Evolutionary conservation across 2,888 invertebrate genomes (phyloP).

Genomic region (Drosophila villosipedis): DNA sequence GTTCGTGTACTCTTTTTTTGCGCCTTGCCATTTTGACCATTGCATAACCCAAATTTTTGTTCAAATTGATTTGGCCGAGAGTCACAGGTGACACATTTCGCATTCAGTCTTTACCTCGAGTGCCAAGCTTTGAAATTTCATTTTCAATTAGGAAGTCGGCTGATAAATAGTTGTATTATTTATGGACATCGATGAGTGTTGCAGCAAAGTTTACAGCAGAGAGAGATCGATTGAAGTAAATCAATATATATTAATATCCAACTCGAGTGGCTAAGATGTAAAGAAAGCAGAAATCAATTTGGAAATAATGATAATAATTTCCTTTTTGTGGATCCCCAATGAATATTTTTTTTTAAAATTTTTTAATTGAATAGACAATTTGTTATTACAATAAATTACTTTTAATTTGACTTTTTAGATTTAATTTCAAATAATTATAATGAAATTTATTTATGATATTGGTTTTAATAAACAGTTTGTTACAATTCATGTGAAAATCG

Average conservation of each 20-base stretch:
- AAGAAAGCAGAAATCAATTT: neutral
- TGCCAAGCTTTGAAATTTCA: conserved; percentile 34
- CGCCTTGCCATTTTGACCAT: conserved; percentile 21
- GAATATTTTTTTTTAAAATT: neutral
- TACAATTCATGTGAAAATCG: neutral
- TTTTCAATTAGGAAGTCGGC: conserved; percentile 47
- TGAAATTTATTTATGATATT: neutral
- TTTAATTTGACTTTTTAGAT: neutral
- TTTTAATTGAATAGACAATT: neutral
- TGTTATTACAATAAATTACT: neutral
- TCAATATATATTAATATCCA: neutral
- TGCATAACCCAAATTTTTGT: conserved; percentile 62
- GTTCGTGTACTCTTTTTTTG: conserved; percentile 30
- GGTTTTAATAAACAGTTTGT: neutral
- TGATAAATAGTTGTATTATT: conserved; percentile 26
- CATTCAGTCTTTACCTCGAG: conserved; percentile 20
- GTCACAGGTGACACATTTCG: conserved; percentile 55
- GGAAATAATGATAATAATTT: neutral
- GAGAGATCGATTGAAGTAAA: conserved; percentile 2
- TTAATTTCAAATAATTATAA: neutral
- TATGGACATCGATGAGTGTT: conserved; percentile 15
- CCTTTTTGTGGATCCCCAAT: neutral
- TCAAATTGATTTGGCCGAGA: conserved; percentile 58
- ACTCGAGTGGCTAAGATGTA: neutral
- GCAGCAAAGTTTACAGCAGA: conserved; percentile 6